A percentile compares a stretch with the other conserved stretches of the same genome.
These are phyloP conservation scores for Aphelocoma californica DNA, from an alignment of 2,797 vertebrate genomes.

Conservation along the genomic window DNA sequence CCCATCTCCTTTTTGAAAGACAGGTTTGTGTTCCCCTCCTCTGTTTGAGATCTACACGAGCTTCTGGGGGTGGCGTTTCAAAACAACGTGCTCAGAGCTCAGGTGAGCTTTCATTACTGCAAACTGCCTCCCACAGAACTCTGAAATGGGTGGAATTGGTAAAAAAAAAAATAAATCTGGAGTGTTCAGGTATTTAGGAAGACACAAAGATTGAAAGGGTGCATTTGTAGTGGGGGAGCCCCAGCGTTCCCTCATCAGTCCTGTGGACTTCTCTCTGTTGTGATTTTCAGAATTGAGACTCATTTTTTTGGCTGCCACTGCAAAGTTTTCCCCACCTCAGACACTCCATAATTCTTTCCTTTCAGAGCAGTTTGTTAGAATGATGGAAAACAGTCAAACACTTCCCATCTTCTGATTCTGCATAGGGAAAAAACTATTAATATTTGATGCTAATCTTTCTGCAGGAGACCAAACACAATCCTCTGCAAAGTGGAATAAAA, in stretches of 20 bases:
- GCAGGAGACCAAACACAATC: neutral
- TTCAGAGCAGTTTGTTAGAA: neutral
- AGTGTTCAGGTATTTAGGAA: neutral
- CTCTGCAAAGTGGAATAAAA: neutral
- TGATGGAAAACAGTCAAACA: constrained; percentile 25
- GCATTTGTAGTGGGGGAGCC: neutral
- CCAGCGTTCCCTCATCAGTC: neutral
- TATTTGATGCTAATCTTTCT: constrained; percentile 33
- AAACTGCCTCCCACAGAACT: neutral
- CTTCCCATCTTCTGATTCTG: neutral
- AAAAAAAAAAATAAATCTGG: neutral
- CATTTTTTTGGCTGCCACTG: neutral
- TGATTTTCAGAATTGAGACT: neutral
- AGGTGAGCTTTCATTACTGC: neutral
- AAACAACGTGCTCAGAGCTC: neutral
- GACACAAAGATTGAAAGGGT: neutral
- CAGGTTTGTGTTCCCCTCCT: neutral
- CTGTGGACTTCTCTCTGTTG: neutral
- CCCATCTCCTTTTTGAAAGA: neutral
- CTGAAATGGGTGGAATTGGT: neutral
- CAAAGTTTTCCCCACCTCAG: neutral
- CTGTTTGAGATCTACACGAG: neutral
- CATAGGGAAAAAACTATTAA: constrained; percentile 10
- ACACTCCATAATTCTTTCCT: neutral
- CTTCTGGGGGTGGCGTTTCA: neutral